A percentile compares a stretch with the other conserved stretches of the same genome.
Conservation (phyloP, 2,888 invertebrate genomes). For the Bimastos eiseni region DNA sequence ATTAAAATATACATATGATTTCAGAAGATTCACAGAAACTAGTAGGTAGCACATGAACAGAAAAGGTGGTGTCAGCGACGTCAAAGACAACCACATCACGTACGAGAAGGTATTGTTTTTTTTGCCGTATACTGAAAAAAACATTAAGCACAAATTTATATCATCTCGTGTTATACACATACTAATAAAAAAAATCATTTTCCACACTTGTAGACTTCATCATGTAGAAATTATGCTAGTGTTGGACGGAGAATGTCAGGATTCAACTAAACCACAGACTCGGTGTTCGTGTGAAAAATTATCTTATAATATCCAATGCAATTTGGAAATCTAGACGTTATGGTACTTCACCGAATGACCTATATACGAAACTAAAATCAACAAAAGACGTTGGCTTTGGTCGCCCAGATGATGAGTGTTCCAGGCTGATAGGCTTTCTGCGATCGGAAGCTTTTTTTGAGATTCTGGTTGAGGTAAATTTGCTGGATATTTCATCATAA, state of each 20-base stretch:
- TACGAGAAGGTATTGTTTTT: not conserved
- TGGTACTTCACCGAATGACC: not conserved
- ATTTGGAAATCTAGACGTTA: not conserved
- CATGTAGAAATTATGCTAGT: too few relatives aligned
- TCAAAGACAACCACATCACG: not conserved
- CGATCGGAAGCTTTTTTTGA: not conserved
- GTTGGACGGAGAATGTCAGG: too few relatives aligned
- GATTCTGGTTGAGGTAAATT: not conserved
- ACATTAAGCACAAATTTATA: too few relatives aligned
- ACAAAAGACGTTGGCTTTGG: constrained; percentile 24
- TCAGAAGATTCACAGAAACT: too few relatives aligned
- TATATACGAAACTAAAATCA: not conserved
- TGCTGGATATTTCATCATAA: not conserved
- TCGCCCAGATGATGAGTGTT: constrained; percentile 43
- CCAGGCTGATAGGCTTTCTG: constrained; percentile 66
- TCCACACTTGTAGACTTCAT: too few relatives aligned
- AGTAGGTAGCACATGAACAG: too few relatives aligned
- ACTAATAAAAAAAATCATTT: too few relatives aligned
- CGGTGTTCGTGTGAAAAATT: not conserved
- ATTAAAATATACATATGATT: too few relatives aligned
- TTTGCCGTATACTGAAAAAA: too few relatives aligned
- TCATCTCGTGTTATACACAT: too few relatives aligned
- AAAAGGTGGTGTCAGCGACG: not conserved
- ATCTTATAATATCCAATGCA: not conserved
- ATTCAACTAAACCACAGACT: too few relatives aligned